Base-by-base conservation (phyloP, 53 echinoderm and acorn worm genomes). In the Astropecten irregularis region DNA sequence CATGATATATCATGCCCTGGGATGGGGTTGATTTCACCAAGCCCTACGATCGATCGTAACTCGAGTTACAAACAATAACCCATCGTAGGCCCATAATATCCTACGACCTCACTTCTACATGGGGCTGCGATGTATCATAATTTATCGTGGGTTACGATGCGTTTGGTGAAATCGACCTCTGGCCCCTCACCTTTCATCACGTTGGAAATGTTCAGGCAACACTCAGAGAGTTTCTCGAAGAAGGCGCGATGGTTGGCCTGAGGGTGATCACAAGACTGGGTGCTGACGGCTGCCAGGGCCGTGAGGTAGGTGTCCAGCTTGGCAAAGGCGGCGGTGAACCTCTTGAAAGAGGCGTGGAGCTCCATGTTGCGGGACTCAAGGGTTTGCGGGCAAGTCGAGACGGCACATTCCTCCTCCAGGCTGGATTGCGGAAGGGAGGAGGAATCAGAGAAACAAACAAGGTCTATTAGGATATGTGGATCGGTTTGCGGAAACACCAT, bases 361-460 rank as follows among this genome's bases (percentile, higher is more conserved):
- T 99, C 99, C 99, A 99, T 99, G 88, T 99, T 99, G 26, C 99
- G 83, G 0, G 92, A 69, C 71, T 99, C 99, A 4, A 99, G 79
- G 2, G 99, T 99, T 63, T 92, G 92, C 9, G 94, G 90, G 77
- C 99, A 99, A 22, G 93, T 85, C n/a, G 99, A 99, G 30, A 86
- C 76, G 32, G 88, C 88, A 49, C 99, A 99, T 58, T 99, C 99
- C 60, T 99, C 99, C 66, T 99, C 99, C 35, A 99, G 90, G 86
- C 99, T 99, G 82, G 19, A 46, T 51, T 61, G 18, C 37, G 7
- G 27, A 18, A 39, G 11, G 15, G 65, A 22, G 50, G 51, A 23
- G n/a, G n/a, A n/a, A n/a, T n/a, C n/a, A n/a, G n/a, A n/a, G n/a
- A n/a, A n/a, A n/a, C n/a, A n/a, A n/a, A n/a, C n/a, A n/a, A n/a